Evolutionary conservation across 2,113 vertebrate species (phyloP).

Genomic region (Phalacrocorax brasilianus): DNA sequence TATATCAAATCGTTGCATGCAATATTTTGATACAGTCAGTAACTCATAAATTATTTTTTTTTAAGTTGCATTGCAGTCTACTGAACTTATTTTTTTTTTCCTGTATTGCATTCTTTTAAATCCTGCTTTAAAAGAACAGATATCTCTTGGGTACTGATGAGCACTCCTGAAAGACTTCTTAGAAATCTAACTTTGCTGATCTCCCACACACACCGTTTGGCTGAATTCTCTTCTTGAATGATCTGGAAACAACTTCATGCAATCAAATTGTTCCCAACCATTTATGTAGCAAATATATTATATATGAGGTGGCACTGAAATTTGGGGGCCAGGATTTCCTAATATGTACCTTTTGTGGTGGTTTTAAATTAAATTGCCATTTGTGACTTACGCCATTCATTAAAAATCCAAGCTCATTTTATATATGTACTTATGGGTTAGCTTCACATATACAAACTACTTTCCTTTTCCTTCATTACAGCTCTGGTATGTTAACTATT

Average conservation of each 20-base stretch:
- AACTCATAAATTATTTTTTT: not conserved
- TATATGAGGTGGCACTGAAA: not conserved
- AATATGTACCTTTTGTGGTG: not conserved
- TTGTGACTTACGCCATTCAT: not conserved
- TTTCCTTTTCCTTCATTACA: not conserved
- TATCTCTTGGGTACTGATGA: not conserved
- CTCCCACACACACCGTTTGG: not conserved
- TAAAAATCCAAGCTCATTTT: not conserved
- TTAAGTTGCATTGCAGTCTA: not conserved
- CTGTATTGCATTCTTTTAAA: not conserved
- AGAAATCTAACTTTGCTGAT: not conserved
- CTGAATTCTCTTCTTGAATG: not conserved
- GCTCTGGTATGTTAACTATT: not conserved
- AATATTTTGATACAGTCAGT: not conserved
- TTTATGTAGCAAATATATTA: not conserved
- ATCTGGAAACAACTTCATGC: not conserved
- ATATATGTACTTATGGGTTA: not conserved
- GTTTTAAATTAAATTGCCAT: not conserved
- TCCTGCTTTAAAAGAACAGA: not conserved
- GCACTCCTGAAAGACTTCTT: not conserved
- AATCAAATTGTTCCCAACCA: not conserved
- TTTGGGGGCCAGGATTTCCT: not conserved
- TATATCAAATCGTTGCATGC: not conserved
- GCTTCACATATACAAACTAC: not conserved
- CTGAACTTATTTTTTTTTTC: not conserved